Percentiles rank a stretch among this genome's conserved stretches.
Evolutionary conservation across 2,888 invertebrate species (phyloP).

Genomic region (Melanchra persicariae): DNA sequence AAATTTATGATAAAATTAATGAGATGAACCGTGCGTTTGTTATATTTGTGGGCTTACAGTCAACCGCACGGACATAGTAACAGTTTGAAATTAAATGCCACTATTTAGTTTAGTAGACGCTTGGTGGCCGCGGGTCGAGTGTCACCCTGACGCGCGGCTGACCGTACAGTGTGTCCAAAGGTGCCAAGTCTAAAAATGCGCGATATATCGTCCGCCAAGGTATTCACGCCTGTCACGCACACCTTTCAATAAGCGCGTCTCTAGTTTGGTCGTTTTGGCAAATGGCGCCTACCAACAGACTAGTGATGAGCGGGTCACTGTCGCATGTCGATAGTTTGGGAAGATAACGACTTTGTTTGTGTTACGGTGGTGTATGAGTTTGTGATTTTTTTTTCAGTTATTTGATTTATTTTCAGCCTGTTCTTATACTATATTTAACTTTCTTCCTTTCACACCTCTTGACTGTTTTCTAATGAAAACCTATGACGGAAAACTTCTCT

Average conservation of each 20-base stretch:
- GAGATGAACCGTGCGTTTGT: constrained; percentile 23
- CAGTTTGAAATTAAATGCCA: not conserved
- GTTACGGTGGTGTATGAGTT: not conserved
- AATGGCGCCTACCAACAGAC: constrained; percentile 78
- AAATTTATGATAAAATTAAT: constrained; percentile 52
- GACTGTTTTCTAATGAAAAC: not conserved
- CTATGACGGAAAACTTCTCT: too few species aligned
- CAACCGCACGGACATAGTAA: not conserved
- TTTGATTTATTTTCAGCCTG: not conserved
- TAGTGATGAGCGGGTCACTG: constrained; percentile 69
- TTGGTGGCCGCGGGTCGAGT: constrained; percentile 10
- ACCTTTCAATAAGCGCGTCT: constrained; percentile 78
- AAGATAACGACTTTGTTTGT: not conserved
- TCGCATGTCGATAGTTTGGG: constrained; percentile 58
- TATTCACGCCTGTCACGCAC: constrained; percentile 73
- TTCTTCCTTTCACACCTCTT: not conserved
- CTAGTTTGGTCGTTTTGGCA: constrained; percentile 81
- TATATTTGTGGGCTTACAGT: constrained; percentile 33
- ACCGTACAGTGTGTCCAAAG: constrained; percentile 52
- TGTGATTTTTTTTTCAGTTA: not conserved
- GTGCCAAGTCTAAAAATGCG: constrained; percentile 81
- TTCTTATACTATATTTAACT: too few species aligned
- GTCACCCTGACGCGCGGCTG: constrained; percentile 5
- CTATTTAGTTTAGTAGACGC: not conserved
- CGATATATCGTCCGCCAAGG: constrained; percentile 69